phyloP scores from a whole-genome alignment of 2,797 vertebrate species.

The Salmo trutta region DNA sequence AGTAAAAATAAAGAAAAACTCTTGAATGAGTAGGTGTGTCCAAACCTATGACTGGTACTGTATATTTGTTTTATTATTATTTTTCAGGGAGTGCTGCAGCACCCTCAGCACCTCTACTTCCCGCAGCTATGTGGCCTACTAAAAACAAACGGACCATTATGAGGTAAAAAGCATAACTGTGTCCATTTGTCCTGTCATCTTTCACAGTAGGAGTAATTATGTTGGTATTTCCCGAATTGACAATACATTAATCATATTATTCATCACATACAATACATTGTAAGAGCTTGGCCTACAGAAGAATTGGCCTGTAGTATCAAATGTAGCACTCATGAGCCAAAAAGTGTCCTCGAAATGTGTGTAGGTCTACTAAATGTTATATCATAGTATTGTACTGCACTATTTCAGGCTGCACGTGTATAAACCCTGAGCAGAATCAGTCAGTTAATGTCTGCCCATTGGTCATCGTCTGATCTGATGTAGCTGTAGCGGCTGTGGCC shows the following conservation, averaged over 20 bases:
- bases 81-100: too few species aligned
- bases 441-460: not conserved
- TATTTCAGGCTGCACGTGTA: not conserved
- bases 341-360: not conserved
- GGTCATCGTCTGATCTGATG: not conserved
- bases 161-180: not conserved
- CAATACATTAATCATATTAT: not conserved
- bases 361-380: not conserved
- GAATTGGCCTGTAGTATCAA: not conserved
- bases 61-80: too few species aligned
- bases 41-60: too few species aligned
- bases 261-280: not conserved
- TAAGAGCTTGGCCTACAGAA: not conserved
- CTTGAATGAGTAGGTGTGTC: too few species aligned
- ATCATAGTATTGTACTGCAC: not conserved
- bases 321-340: not conserved
- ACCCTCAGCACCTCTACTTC: too few species aligned
- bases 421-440: not conserved
- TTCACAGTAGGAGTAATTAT: not conserved
- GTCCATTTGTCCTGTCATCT: not conserved
- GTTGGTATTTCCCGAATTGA: not conserved
- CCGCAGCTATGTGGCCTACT: too few species aligned
- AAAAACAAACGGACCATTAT: not conserved
- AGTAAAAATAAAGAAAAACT: too few species aligned
- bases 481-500: slow-evolving; percentile 28